These are phyloP conservation scores for Eledona agricola DNA, from an alignment of 2,888 invertebrate genomes.

Conservation along the genomic window DNA sequence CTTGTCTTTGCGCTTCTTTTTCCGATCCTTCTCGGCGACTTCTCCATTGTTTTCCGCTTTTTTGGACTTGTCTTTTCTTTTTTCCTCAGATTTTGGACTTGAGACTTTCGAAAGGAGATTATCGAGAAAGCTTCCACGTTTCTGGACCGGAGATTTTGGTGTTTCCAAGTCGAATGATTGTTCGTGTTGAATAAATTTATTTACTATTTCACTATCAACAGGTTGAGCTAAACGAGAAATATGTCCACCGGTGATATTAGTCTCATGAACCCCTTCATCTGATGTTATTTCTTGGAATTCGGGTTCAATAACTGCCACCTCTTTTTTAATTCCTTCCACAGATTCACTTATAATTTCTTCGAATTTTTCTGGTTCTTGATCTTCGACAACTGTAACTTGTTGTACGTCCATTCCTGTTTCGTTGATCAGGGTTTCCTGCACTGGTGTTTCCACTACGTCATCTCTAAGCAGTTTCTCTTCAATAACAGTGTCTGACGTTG, in stretches of 20 bases:
- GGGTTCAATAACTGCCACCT: not conserved
- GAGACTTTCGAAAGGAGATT: conserved; percentile 41
- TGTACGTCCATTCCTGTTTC: too few relatives aligned
- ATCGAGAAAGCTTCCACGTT: conserved; percentile 33
- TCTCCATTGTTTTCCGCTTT: conserved; percentile 37
- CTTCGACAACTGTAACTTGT: too few relatives aligned
- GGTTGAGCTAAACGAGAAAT: conserved; percentile 2
- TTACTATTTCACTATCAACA: conserved; percentile 8
- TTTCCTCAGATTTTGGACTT: conserved; percentile 24
- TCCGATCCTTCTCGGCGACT: conserved; percentile 22
- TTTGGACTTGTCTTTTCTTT: conserved; percentile 41
- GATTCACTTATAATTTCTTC: not conserved
- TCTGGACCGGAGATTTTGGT: conserved; percentile 15
- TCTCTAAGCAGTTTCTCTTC: too few relatives aligned
- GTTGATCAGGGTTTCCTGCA: too few relatives aligned
- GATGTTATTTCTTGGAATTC: too few relatives aligned
- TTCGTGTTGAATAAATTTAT: conserved; percentile 26
- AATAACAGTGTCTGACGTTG: too few relatives aligned
- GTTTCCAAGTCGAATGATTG: conserved; percentile 11
- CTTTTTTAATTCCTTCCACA: conserved; percentile 1
- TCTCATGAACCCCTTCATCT: not conserved
- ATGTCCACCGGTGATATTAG: conserved; percentile 14
- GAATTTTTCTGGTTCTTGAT: too few relatives aligned
- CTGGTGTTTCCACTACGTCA: too few relatives aligned
- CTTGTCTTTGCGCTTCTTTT: conserved; percentile 31